phyloP scores from a whole-genome alignment of 2,797 vertebrate species.

The Oreochromis grahami region DNA sequence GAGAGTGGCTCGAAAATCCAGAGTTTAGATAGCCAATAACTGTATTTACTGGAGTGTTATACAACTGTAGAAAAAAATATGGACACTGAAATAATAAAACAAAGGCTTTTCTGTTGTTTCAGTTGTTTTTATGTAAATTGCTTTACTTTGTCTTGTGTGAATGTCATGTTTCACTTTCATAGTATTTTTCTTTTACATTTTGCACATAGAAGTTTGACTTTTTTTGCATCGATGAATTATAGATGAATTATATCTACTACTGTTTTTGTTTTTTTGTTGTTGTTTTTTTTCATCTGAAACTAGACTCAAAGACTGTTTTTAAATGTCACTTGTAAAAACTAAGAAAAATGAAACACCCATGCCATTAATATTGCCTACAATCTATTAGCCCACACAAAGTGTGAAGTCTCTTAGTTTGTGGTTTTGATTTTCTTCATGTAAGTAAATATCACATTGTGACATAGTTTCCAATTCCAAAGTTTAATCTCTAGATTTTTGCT shows the following conservation, averaged over 20 bases:
- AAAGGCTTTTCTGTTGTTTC: background rate
- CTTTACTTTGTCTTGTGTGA: background rate
- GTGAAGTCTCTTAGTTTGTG: background rate
- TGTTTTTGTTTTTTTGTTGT: fast-evolving
- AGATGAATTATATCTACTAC: background rate
- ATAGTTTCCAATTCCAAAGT: background rate
- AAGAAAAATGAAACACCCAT: background rate
- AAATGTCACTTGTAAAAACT: background rate
- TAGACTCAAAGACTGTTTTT: background rate
- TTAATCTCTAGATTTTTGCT: background rate
- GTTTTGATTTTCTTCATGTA: background rate
- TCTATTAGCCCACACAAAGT: background rate
- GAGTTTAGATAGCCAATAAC: background rate
- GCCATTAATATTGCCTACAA: background rate
- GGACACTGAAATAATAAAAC: background rate
- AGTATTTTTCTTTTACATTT: background rate
- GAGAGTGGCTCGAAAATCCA: background rate
- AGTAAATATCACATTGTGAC: background rate
- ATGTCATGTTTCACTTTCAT: background rate
- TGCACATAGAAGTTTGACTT: background rate
- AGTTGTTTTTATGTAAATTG: background rate
- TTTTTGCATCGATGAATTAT: background rate
- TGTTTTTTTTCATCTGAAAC: background rate
- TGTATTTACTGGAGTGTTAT: background rate
- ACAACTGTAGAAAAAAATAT: background rate